Conservation (phyloP, 1,140 invertebrate genomes). For the Atta cephalotes region DNA sequence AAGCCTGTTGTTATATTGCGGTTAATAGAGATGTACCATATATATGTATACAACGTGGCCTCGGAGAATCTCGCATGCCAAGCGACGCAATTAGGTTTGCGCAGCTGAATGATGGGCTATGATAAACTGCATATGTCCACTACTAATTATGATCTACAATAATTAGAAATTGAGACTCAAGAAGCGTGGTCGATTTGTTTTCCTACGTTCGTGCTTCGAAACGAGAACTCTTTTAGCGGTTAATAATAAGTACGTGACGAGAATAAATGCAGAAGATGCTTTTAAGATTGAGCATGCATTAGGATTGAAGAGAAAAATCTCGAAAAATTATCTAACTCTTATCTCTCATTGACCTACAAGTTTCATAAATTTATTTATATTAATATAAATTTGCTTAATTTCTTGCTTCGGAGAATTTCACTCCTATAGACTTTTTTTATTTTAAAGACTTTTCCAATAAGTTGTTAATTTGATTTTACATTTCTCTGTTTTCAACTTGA, state of each 20-base stretch:
- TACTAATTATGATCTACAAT: constrained; percentile 22
- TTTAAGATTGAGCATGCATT: not conserved
- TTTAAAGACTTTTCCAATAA: constrained; percentile 30
- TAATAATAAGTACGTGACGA: constrained; percentile 32
- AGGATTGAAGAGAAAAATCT: not conserved
- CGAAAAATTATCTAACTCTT: not conserved
- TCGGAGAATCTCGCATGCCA: constrained; percentile 14
- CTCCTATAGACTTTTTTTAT: not conserved
- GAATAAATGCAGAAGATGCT: constrained; percentile 35
- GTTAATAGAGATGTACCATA: not conserved
- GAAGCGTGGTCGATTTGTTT: not conserved
- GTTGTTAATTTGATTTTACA: not conserved
- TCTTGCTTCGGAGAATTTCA: not conserved
- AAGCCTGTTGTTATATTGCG: constrained; percentile 22
- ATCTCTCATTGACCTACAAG: not conserved
- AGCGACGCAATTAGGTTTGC: constrained; percentile 34
- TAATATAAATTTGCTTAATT: not conserved
- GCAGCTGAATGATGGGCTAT: constrained; percentile 22
- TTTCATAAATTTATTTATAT: not conserved
- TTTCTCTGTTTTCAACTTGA: not conserved
- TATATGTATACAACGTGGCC: not conserved
- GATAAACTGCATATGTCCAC: constrained; percentile 18
- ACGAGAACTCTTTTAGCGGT: constrained; percentile 4
- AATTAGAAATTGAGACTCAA: constrained; percentile 29
- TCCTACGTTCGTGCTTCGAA: not conserved